Conservation (phyloP, 1,140 invertebrate genomes). For the Ostrea edulis region DNA sequence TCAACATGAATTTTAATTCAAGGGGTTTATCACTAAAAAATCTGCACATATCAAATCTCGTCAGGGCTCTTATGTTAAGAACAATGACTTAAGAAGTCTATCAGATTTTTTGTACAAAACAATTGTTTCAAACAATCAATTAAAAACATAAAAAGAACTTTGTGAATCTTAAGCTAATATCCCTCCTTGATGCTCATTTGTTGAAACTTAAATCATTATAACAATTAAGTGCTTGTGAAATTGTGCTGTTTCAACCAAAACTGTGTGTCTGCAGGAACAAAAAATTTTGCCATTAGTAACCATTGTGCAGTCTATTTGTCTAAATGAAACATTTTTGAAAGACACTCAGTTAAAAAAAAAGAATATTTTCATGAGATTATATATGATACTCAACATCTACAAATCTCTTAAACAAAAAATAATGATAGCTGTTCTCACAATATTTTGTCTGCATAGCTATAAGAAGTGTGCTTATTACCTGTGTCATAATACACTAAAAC, state of each 20-base stretch:
- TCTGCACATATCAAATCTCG: slow-evolving; percentile 25
- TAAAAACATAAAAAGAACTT: slow-evolving; percentile 21
- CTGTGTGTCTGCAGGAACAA: not conserved
- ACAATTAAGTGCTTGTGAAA: not conserved
- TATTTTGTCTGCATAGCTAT: too few relatives aligned
- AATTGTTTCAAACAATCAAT: slow-evolving; percentile 13
- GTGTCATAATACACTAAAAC: too few relatives aligned
- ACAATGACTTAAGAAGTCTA: slow-evolving; percentile 18
- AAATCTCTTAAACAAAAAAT: too few relatives aligned
- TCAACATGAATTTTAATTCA: slow-evolving; percentile 13
- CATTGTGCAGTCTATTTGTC: too few relatives aligned
- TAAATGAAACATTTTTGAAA: too few relatives aligned
- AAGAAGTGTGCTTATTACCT: too few relatives aligned
- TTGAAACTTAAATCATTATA: slow-evolving; percentile 19
- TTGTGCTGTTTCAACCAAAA: not conserved
- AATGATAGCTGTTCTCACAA: too few relatives aligned
- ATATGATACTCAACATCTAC: too few relatives aligned
- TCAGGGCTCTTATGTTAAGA: not conserved
- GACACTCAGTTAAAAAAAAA: too few relatives aligned
- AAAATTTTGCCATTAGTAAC: too few relatives aligned
- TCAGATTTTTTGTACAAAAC: not conserved
- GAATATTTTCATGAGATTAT: too few relatives aligned
- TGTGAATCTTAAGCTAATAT: slow-evolving; percentile 20
- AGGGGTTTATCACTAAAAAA: slow-evolving; percentile 33
- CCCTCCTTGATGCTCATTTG: slow-evolving; percentile 5